Base-by-base conservation (phyloP, 1,140 invertebrate genomes). In the Centruroides vittatus region DNA sequence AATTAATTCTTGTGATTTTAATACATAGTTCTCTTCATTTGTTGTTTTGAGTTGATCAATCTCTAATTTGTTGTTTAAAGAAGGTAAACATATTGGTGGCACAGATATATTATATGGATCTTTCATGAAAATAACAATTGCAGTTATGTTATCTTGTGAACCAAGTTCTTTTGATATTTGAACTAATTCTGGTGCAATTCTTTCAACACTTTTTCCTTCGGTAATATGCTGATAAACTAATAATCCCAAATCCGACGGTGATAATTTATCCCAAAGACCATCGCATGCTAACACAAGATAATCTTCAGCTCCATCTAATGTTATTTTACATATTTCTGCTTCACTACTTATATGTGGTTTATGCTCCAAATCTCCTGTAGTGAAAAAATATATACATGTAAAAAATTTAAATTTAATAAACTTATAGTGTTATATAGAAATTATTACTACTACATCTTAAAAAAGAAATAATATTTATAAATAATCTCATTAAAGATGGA, bases 211-310 rank as follows among this genome's bases (percentile, higher is more conserved):
- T 50, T 60, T 23, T 52, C 52, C 58, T 56, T 55, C 55, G 0
- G 41, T 41, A 6, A 41, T 41, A 8, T 41, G 41, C 41, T 41
- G 41, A 8, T 41, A 41, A 23, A 59, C 10, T 13, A 68, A 41
- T 10, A 82, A 78, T 10, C 69, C 67, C 11, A 83, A 80, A 58
- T 86, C 81, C 50, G 77, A 66, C 56, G 85, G 81, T n/a, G 78
- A 76, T 34, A 93, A 77, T 63, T 82, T 82, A 75, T 98, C 93
- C 86, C 90, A 97, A 8, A 96, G 76, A 3, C 94, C 94, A 75
- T 98, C 94, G 74, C 88, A 93, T 6, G 84, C 93, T 41, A 98
- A 72, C 52, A 97, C 82, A 5, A 97, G 70, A 72, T 95, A 97
- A 72, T 98, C 93, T 71, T 96, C 92, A 12, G 80, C 79, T 0